Evolutionary conservation across 2,888 invertebrate species (phyloP), one percentile per base, ranked within the genome.

Genomic region (Empis stercorea): DNA sequence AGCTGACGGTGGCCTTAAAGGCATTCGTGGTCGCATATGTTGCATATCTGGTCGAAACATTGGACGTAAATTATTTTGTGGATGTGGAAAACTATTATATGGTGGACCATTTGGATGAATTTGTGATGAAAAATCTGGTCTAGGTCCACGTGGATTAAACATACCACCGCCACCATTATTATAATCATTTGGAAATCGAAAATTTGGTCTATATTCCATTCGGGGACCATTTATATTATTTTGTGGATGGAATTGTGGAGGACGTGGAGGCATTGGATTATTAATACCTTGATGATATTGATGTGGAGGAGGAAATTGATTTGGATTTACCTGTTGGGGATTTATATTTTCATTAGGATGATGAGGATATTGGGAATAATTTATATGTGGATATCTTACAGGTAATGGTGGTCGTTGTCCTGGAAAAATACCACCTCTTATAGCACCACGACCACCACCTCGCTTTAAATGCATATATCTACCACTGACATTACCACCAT

Each of bases 1-100:
- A 14, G 40, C n/a, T 7, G 27, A 5, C 11, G 78, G 76, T 15
- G 58, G 58, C 16, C 60, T 23, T 14, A 40, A 14, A n/a, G 40
- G 57, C 54, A 62, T 57, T 17, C 59, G 56, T 14, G 54, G 52
- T 39, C 57, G 49, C 48, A 55, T 45, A 43, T 55, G 48, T 47
- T 51, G 49, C 20, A 54, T 44, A 38, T 61, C 59, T 13, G 59
- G 59, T 27, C 59, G 55, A 51, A 55, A 61, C 42, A 59, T 52
- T 44, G 57, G 54, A 20, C 59, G 54, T 47, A 52, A 14, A 10
- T 17, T 13, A 23, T 20, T 48, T 32, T 16, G 15, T 15, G 27
- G 32, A 23, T 23, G 44, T 15, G 43, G 46, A 13, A 32, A 44
- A 40, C 44, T 49, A 34, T 45, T 48, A 48, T 43, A 46, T 42